Base-by-base conservation (phyloP, 2,888 invertebrate species). In the Smittia aterrima region DNA sequence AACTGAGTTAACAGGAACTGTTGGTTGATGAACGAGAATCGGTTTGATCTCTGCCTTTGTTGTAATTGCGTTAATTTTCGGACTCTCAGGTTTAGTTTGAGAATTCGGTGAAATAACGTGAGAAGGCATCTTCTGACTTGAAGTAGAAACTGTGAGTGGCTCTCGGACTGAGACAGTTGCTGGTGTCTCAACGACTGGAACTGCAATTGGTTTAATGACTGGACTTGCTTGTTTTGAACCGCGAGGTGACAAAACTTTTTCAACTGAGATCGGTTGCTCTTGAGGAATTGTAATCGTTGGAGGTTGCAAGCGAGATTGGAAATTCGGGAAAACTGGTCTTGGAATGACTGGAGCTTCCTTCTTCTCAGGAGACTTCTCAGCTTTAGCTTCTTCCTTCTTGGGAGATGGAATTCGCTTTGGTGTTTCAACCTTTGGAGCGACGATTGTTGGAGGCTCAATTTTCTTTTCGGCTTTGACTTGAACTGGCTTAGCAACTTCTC, bases 221-320 rank as follows among this genome's bases (percentile, higher is more conserved):
- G 32, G 32, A 32, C 32, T 32, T 3, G 32, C 32, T 9, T 32
- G 32, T 9, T 32, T 32, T 6, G 32, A 3, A 32, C 32, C 9
- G 32, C 32, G 32, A 32, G 32, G 32, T 66, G 25, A 47, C 3
- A 3, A 58, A 58, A n/a, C 9, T 22, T 22, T 18, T 18, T 7
- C 7, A 2, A n/a, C 58, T 22, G 20, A n/a, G n/a, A 6, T 11
- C 11, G 2, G 47, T n/a, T 47, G n/a, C 16, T 47, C 16, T 47
- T 2, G 11, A n/a, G 47, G 47, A n/a, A 47, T 47, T 6, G 3
- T n/a, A 3, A 16, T 47, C 2, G 47, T n/a, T 47, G 47, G n/a
- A n/a, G 47, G 47, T 25, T 1, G 90, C 88, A 77, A 89, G 87
- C 78, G 88, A 89, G 16, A 89, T 89, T 0, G 47, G 16, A n/a